Percentiles rank a stretch among this genome's conserved stretches.
phyloP scores from a whole-genome alignment of 2,797 vertebrate genomes.

The Gymnothorax javanicus region DNA sequence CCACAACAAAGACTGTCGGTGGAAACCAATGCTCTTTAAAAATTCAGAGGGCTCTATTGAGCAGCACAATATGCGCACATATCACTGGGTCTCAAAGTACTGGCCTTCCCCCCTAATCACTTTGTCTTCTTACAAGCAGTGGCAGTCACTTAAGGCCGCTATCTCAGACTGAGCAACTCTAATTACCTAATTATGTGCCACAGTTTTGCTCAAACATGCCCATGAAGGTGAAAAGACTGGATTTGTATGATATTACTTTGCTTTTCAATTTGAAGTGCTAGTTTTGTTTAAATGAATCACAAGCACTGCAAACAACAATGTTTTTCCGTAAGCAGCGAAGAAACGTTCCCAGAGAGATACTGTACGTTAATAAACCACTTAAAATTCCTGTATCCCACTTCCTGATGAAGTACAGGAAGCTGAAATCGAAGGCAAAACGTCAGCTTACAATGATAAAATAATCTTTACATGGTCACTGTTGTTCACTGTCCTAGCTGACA shows the following conservation, averaged over 20 bases:
- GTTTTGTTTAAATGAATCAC: background rate
- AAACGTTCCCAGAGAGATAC: background rate
- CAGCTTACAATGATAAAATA: background rate
- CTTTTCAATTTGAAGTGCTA: background rate
- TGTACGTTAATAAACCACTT: too few relatives aligned
- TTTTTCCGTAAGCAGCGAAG: background rate
- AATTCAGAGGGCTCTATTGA: conserved; percentile 73
- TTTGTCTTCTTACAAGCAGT: conserved; percentile 20
- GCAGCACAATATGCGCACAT: conserved; percentile 68
- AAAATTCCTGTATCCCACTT: too few relatives aligned
- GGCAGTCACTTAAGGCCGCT: conserved; percentile 21
- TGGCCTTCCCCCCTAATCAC: conserved; percentile 4
- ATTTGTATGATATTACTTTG: conserved; percentile 18
- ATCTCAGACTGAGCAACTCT: conserved; percentile 21
- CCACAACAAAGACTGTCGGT: conserved; percentile 71
- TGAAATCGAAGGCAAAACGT: background rate
- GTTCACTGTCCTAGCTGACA: background rate
- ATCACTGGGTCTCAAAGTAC: conserved; percentile 55
- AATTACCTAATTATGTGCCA: conserved; percentile 32
- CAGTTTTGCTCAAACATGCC: conserved; percentile 26
- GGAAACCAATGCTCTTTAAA: conserved; percentile 79
- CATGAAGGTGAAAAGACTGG: conserved; percentile 20
- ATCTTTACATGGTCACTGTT: background rate
- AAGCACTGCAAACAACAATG: background rate
- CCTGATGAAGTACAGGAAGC: background rate